Percentiles rank a stretch among this genome's conserved stretches.
These are phyloP conservation scores for Boloria selene DNA, from an alignment of 2,888 invertebrate genomes.

Conservation along the genomic window DNA sequence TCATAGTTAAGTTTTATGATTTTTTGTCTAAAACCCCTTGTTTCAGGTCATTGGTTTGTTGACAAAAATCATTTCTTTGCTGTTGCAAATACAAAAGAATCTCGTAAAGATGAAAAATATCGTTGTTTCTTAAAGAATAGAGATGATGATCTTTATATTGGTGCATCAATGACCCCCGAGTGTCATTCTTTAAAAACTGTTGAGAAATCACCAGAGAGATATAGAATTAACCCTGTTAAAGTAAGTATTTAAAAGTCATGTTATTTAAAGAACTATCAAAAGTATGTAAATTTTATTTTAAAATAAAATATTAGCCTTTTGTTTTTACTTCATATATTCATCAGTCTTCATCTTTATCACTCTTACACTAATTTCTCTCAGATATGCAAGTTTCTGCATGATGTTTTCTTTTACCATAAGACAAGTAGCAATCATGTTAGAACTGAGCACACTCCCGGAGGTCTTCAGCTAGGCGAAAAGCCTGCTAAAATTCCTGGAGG, in stretches of 20 bases:
- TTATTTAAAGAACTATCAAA: background rate
- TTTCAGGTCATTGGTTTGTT: slow-evolving; percentile 93
- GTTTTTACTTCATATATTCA: no score
- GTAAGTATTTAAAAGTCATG: slow-evolving; percentile 46
- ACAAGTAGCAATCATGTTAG: no score
- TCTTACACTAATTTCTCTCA: no score
- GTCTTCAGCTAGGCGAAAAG: no score
- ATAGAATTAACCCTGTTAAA: slow-evolving; percentile 91
- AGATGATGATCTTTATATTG: slow-evolving; percentile 95
- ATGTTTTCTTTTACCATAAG: no score
- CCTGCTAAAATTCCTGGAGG: no score
- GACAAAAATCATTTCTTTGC: slow-evolving; percentile 98
- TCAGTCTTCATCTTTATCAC: no score
- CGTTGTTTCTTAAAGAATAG: slow-evolving; percentile 96
- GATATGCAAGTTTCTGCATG: no score
- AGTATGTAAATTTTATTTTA: no score
- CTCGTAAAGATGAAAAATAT: slow-evolving; percentile 96
- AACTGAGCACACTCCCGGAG: no score
- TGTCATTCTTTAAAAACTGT: slow-evolving; percentile 96
- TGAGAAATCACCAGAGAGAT: slow-evolving; percentile 95
- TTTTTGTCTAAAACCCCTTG: slow-evolving; percentile 1
- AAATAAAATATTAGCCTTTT: background rate
- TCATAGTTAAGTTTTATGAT: background rate
- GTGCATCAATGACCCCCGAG: slow-evolving; percentile 96
- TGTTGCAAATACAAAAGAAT: slow-evolving; percentile 98